Evolutionary conservation across 2,113 vertebrate species (phyloP).

Genomic region (Xiphorhynchus elegans): DNA sequence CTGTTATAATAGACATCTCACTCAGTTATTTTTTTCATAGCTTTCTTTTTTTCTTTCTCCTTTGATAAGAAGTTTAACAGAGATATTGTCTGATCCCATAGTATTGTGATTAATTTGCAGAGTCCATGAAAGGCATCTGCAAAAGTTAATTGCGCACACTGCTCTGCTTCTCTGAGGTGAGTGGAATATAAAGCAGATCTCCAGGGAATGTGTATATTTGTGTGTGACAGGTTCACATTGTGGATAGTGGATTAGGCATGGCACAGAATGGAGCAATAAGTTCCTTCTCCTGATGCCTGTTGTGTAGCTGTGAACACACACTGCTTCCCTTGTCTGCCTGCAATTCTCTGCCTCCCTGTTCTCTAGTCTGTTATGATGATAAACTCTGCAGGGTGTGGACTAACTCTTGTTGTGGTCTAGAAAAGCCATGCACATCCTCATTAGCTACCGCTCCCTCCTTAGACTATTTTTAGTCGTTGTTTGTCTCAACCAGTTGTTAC

Average conservation of each 20-base stretch:
- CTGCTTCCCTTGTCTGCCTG: not conserved
- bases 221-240: not conserved
- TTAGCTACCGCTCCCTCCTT: not conserved
- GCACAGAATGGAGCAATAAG: fast-evolving
- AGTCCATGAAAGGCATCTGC: not conserved
- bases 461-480: constrained; percentile 17
- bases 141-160: not conserved
- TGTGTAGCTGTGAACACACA: not conserved
- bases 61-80: not conserved
- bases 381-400: not conserved
- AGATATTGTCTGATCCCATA: not conserved
- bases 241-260: not conserved
- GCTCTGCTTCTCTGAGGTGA: not conserved
- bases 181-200: not conserved
- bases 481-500: constrained; percentile 9
- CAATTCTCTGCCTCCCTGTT: not conserved
- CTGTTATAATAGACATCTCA: not conserved
- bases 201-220: not conserved
- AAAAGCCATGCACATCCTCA: not conserved
- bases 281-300: not conserved
- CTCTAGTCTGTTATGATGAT: not conserved
- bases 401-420: not conserved
- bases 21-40: not conserved
- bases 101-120: not conserved
- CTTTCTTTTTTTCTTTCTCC: not conserved